phyloP scores from a whole-genome alignment of 2,113 vertebrate species.

The Glareola pratincola region DNA sequence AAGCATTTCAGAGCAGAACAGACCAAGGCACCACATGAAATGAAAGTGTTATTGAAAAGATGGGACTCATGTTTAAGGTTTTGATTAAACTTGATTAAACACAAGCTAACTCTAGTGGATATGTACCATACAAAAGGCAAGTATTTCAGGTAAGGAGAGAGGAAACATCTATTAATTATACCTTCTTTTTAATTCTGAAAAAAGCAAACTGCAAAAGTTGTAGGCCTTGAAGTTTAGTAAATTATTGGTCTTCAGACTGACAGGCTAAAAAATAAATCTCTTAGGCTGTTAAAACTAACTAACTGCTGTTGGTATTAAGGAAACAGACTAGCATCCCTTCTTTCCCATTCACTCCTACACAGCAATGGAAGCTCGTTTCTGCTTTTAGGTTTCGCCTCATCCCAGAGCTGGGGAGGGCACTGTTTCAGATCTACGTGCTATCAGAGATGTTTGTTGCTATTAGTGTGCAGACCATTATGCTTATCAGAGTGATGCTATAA shows the following conservation, averaged over 20 bases:
- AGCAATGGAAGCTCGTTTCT: neutral
- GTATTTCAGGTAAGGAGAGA: neutral
- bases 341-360: neutral
- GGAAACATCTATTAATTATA: neutral
- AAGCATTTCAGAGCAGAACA: neutral
- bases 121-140: neutral
- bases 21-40: neutral
- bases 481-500: slow-evolving; percentile 6
- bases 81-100: neutral
- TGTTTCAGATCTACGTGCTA: neutral
- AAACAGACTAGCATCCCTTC: neutral
- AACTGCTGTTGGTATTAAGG: neutral
- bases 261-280: neutral
- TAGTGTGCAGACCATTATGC: neutral
- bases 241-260: neutral
- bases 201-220: no score
- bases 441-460: slow-evolving; percentile 1
- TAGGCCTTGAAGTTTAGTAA: neutral
- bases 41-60: neutral
- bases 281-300: neutral
- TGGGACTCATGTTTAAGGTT: neutral
- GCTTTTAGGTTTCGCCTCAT: neutral
- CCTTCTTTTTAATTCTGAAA: neutral
- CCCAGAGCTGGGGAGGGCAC: neutral
- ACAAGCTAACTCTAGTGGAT: neutral